Conservation (phyloP, 2,797 vertebrate species). For the Hydrocynus forskahlii region DNA sequence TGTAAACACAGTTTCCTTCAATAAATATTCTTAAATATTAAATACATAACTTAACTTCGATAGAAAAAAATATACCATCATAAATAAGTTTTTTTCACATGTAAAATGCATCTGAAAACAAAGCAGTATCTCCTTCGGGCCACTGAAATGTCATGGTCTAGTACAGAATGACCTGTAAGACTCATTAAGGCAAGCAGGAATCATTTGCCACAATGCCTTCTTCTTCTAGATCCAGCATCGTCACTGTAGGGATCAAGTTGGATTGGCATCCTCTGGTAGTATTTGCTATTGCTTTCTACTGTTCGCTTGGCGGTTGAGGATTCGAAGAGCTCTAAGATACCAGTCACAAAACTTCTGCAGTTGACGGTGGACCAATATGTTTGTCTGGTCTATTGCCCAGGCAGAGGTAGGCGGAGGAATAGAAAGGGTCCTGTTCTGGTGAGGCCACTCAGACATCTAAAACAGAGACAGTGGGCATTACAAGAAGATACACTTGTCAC, state of each 20-base stretch:
- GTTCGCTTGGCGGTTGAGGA: background rate
- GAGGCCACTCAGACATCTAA: constrained; percentile 32
- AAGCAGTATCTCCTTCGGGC: background rate
- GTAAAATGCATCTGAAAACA: constrained; percentile 1
- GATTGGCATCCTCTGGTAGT: background rate
- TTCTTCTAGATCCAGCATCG: background rate
- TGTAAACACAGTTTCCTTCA: constrained; percentile 46
- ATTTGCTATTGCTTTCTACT: constrained; percentile 27
- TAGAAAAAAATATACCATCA: constrained; percentile 24
- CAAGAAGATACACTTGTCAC: background rate
- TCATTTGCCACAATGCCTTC: background rate
- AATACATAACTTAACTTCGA: constrained; percentile 44
- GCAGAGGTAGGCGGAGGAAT: constrained; percentile 50
- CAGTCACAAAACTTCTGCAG: constrained; percentile 61
- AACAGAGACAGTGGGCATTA: background rate
- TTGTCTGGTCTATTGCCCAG: constrained; percentile 60
- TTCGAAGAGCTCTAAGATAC: constrained; percentile 54
- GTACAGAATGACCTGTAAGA: background rate
- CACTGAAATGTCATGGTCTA: background rate
- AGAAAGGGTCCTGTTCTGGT: background rate
- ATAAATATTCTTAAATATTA: constrained; percentile 58
- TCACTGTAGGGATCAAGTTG: background rate
- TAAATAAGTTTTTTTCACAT: constrained; percentile 18
- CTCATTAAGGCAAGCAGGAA: constrained; percentile 6
- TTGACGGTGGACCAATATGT: constrained; percentile 60